These are phyloP conservation scores for Lepeophtheirus nordmannii DNA, from an alignment of 2,888 invertebrate species.

Conservation along the genomic window DNA sequence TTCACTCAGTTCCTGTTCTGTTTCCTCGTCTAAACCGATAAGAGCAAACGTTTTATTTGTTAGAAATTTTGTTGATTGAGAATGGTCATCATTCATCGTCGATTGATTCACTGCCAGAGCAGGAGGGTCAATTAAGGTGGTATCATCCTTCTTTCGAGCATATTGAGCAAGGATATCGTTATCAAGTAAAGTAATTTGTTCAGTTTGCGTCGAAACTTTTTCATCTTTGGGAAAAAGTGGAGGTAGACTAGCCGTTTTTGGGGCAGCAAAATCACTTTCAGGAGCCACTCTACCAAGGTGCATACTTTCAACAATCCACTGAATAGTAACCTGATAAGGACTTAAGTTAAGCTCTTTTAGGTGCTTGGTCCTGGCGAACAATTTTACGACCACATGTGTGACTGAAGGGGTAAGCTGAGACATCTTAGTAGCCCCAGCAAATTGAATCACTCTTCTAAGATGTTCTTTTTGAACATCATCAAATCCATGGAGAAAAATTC, in stretches of 20 bases:
- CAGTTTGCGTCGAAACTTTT: neutral
- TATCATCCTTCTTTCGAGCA: neutral
- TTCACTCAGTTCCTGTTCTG: slow-evolving; percentile 30
- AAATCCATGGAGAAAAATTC: slow-evolving; percentile 40
- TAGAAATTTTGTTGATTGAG: slow-evolving; percentile 28
- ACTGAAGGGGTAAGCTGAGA: slow-evolving; percentile 56
- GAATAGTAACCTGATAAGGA: slow-evolving; percentile 48
- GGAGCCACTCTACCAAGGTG: slow-evolving; percentile 43
- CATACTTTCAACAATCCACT: slow-evolving; percentile 62
- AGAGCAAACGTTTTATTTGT: slow-evolving; percentile 32
- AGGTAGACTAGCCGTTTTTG: neutral
- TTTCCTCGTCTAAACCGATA: slow-evolving; percentile 34
- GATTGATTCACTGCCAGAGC: neutral
- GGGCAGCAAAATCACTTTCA: slow-evolving; percentile 38
- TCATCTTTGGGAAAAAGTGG: neutral
- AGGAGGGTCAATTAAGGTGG: neutral
- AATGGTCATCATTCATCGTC: neutral
- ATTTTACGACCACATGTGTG: slow-evolving; percentile 56
- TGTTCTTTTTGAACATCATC: slow-evolving; percentile 48
- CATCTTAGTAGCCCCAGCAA: slow-evolving; percentile 66
- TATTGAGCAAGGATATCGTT: neutral
- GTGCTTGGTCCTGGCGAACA: slow-evolving; percentile 39
- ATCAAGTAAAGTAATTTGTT: slow-evolving; percentile 3
- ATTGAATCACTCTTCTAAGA: slow-evolving; percentile 49
- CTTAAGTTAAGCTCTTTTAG: slow-evolving; percentile 31